Evolutionary conservation across 2,113 vertebrate genomes (phyloP).

Genomic region (Odobenus rosmarus): DNA sequence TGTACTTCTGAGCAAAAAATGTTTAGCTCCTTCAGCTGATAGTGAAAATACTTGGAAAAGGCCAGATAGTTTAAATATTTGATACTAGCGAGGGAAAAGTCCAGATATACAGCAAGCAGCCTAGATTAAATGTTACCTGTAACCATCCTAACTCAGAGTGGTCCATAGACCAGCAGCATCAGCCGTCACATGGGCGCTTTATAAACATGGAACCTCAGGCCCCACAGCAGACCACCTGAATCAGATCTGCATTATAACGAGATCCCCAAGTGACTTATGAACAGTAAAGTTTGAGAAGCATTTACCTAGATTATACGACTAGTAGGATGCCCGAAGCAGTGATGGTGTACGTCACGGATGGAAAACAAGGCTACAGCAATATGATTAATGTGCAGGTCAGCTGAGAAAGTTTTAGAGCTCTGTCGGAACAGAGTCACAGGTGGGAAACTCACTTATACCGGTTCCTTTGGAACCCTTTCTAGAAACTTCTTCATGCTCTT

Average conservation of each 20-base stretch:
- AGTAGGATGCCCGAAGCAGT: neutral
- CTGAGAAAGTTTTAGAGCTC: neutral
- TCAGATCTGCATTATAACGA: neutral
- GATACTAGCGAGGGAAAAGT: slow-evolving; percentile 18
- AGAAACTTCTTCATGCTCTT: slow-evolving; percentile 2
- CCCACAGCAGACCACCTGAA: neutral
- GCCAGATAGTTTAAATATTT: neutral
- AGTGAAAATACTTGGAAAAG: neutral
- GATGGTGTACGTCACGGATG: neutral
- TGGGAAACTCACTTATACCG: neutral
- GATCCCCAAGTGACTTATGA: neutral
- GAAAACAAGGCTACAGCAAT: neutral
- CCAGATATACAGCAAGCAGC: neutral
- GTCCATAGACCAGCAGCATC: rapidly evolving
- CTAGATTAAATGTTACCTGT: neutral
- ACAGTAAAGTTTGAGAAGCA: neutral
- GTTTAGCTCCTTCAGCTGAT: slow-evolving; percentile 23
- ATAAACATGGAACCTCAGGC: neutral
- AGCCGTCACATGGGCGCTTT: neutral
- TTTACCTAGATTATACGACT: neutral
- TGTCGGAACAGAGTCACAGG: slow-evolving; percentile 46
- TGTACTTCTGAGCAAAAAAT: neutral
- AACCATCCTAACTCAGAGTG: neutral
- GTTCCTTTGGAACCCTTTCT: slow-evolving; percentile 46
- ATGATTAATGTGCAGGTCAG: neutral